Evolutionary conservation across 2,797 vertebrate species (phyloP), one percentile per base, ranked within the genome.

Genomic region (Astyanax mexicanus): DNA sequence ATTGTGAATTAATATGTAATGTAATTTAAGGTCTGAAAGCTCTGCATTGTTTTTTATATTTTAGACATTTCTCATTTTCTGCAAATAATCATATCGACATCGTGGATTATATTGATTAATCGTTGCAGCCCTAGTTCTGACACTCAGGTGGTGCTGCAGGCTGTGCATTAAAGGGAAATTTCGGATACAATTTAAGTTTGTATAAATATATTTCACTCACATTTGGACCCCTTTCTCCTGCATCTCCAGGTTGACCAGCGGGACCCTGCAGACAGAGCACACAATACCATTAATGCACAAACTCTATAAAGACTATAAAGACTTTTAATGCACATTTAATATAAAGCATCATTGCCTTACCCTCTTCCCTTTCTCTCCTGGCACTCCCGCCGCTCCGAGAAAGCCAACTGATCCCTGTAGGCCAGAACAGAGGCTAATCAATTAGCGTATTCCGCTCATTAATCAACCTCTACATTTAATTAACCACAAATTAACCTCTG

Each of bases 351-450:
- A 68, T 17, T 15, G 23, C 3, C 52, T 78, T 74, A 98, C 97
- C 93, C 96, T 92, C 87, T 94, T 96, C 85, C 97, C 96, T 87
- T 98, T 98, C 77, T 98, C 96, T 85, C 96, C 97, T 0, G 69
- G 40, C 57, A 92, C 75, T 27, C 96, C 96, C 2, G 87, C 55
- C 13, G 86, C 64, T 62, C 96, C 96, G 0, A 86, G 86, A 88
- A 97, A 97, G 77, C 96, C 96, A 10, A 85, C 25, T 5, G 96
- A 95, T 83, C 97, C 97, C 96, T 98, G 88, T 69, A 84, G 89
- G 87, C 85, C 78, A 69, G 81, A 32, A 54, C 64, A 79, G 86
- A 89, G 85, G 90, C 90, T 90, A 90, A 91, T 91, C 85, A 90
- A 80, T 87, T 81, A 85, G 80, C 64, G 83, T 79, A 81, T 72